Conservation (phyloP, 23 tunicate species). For the Botrylloides violaceus region DNA sequence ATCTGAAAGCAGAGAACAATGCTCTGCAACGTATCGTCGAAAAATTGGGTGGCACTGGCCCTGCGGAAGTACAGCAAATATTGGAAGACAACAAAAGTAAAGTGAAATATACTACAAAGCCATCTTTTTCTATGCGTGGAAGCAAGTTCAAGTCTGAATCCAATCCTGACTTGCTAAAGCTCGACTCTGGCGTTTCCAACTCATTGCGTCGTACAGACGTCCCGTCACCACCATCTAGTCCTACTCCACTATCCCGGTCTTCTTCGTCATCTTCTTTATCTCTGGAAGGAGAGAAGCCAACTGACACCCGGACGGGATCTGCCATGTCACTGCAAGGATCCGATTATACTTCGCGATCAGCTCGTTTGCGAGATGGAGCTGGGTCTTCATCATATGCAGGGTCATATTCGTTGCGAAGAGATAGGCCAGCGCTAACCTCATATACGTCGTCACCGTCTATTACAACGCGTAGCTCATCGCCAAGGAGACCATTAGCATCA, state of each 20-base stretch:
- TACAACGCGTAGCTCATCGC: not conserved
- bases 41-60: conserved; percentile 28
- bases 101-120: not conserved
- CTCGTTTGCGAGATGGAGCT: conserved; percentile 3
- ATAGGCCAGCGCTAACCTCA: not conserved
- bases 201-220: not conserved
- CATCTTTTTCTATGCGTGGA: not conserved
- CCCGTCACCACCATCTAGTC: not conserved
- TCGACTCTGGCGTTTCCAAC: not conserved
- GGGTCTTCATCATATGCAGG: not conserved
- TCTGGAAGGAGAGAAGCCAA: not conserved
- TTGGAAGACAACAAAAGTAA: not conserved
- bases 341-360: not conserved
- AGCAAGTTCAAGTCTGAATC: not conserved
- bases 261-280: conserved; percentile 14
- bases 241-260: not conserved
- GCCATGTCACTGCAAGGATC: conserved; percentile 11
- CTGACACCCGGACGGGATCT: not conserved
- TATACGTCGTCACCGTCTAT: conserved; percentile 5
- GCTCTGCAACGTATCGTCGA: conserved; percentile 49
- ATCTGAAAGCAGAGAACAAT: conserved; percentile 56
- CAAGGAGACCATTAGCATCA: not conserved
- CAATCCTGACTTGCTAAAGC: not conserved
- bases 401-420: conserved; percentile 12
- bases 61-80: conserved; percentile 1